Conservation (phyloP, 2,888 invertebrate species). For the Sepiola atlantica region DNA sequence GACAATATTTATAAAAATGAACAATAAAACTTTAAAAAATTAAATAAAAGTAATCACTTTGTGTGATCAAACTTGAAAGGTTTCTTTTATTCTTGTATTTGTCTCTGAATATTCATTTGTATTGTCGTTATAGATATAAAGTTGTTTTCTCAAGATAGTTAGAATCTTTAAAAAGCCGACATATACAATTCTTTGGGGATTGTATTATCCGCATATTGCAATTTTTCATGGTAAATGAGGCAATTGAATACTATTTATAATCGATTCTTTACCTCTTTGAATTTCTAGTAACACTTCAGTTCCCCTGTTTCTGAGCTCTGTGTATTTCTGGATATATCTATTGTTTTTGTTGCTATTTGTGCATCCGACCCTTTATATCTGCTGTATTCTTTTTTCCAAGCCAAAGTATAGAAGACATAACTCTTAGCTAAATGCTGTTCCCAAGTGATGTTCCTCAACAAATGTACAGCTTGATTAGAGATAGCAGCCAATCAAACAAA, state of each 20-base stretch:
- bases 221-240: not conserved
- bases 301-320: not conserved
- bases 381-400: slow-evolving; percentile 5
- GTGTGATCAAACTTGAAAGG: not conserved
- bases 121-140: not conserved
- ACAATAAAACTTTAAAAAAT: no score
- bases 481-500: slow-evolving; percentile 32
- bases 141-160: not conserved
- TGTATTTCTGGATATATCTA: not conserved
- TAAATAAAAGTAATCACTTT: no score
- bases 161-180: not conserved
- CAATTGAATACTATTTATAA: not conserved
- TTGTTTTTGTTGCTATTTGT: slow-evolving; percentile 32
- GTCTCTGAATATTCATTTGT: not conserved
- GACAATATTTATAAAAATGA: no score
- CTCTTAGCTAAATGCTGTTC: slow-evolving; percentile 22
- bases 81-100: not conserved
- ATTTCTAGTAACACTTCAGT: slow-evolving; percentile 9
- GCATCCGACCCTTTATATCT: not conserved
- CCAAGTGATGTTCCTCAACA: slow-evolving; percentile 32
- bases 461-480: slow-evolving; percentile 32
- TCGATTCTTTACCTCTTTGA: not conserved
- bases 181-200: not conserved
- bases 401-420: not conserved
- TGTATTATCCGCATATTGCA: not conserved